Percentiles rank a stretch among this genome's conserved stretches.
Evolutionary conservation across 2,113 vertebrate genomes (phyloP).

Genomic region (Lepidothrix coronata): DNA sequence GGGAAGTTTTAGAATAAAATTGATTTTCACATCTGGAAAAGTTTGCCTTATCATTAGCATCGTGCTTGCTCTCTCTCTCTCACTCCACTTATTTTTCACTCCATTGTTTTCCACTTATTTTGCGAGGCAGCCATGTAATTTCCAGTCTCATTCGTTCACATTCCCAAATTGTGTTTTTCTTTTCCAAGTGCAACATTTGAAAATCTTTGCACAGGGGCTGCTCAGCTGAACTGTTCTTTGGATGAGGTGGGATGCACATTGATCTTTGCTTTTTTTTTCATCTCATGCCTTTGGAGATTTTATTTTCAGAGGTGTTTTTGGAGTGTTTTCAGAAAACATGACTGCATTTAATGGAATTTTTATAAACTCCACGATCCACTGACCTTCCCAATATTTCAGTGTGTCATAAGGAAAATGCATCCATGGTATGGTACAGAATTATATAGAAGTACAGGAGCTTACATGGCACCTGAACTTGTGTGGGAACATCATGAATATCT

Average conservation of each 20-base stretch:
- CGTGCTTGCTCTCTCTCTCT: not conserved
- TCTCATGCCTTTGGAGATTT: not conserved
- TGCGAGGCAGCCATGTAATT: conserved; percentile 4
- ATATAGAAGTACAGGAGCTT: not conserved
- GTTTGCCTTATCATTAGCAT: not conserved
- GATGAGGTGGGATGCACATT: not conserved
- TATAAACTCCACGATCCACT: not conserved
- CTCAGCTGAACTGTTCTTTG: not conserved
- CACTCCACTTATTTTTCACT: not conserved
- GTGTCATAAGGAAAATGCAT: not conserved
- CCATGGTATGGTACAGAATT: not conserved
- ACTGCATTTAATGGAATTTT: not conserved
- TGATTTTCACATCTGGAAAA: conserved; percentile 71
- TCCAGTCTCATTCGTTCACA: not conserved
- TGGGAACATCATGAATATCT: not conserved
- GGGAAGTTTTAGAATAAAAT: conserved; percentile 64
- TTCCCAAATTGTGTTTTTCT: conserved; percentile 10
- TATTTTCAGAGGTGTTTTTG: not conserved
- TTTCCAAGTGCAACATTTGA: not conserved
- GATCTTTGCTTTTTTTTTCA: not conserved
- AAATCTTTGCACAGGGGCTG: not conserved
- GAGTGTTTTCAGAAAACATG: not conserved
- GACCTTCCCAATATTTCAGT: not conserved
- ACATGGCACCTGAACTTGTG: not conserved
- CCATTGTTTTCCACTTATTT: conserved; percentile 51